Conservation (phyloP, 2,888 invertebrate species). For the Agonum fuliginosum region DNA sequence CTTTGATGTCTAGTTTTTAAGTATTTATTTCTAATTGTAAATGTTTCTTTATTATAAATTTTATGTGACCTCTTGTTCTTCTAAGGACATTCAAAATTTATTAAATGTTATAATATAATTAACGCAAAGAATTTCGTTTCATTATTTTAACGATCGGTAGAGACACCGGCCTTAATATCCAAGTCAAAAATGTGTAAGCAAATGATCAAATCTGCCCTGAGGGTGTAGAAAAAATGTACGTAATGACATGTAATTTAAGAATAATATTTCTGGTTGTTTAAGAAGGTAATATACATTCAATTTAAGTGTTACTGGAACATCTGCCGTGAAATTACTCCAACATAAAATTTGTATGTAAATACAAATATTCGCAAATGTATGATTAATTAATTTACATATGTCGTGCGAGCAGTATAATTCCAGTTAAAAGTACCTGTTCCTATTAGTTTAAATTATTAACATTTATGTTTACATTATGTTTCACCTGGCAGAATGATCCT, state of each 20-base stretch:
- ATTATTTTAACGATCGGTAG: too few species aligned
- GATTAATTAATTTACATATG: constrained; percentile 59
- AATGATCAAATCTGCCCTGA: neutral
- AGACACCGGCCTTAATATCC: neutral
- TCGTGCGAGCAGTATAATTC: constrained; percentile 43
- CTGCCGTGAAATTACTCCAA: constrained; percentile 50
- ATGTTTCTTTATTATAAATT: too few species aligned
- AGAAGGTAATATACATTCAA: constrained; percentile 42
- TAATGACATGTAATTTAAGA: constrained; percentile 11
- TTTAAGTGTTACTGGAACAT: constrained; percentile 17
- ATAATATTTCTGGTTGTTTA: constrained; percentile 11
- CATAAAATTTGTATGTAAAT: constrained; percentile 58
- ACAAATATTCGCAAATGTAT: constrained; percentile 52
- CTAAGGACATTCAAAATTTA: too few species aligned
- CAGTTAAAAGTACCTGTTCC: constrained; percentile 28
- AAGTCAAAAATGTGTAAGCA: neutral
- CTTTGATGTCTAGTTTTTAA: too few species aligned
- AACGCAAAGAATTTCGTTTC: too few species aligned
- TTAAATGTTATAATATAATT: too few species aligned
- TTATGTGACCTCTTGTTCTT: too few species aligned
- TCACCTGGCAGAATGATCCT: too few species aligned
- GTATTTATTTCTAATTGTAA: too few species aligned
- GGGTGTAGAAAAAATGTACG: neutral
- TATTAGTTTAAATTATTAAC: constrained; percentile 33
- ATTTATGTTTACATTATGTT: constrained; percentile 27